Conservation (phyloP, 64 coral and sea anemone species). For the Porites australiensis region DNA sequence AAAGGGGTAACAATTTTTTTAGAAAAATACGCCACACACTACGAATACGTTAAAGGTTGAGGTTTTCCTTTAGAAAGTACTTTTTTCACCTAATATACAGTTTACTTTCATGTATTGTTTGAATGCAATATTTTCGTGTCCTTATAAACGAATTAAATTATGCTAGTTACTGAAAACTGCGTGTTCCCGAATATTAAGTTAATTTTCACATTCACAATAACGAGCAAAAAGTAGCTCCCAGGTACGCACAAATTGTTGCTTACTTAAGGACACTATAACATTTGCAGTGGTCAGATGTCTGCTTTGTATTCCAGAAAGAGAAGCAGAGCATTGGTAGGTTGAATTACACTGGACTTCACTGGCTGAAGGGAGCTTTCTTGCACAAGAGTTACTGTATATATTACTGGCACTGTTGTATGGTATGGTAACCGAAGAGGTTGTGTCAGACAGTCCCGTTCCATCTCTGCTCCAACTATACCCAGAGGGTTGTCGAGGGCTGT, state of each 20-base stretch:
- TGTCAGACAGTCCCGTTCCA: background rate
- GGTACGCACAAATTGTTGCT: background rate
- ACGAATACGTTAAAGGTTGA: too few relatives aligned
- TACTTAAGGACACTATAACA: conserved; percentile 1
- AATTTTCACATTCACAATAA: background rate
- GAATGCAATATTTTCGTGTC: too few relatives aligned
- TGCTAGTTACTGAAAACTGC: too few relatives aligned
- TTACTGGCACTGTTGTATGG: background rate
- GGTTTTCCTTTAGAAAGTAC: too few relatives aligned
- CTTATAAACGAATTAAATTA: too few relatives aligned
- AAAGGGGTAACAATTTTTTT: too few relatives aligned
- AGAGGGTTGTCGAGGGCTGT: background rate
- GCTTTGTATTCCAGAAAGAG: background rate
- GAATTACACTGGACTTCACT: background rate
- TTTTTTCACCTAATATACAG: too few relatives aligned
- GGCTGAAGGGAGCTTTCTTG: background rate
- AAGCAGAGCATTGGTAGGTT: conserved; percentile 3
- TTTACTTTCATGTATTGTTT: too few relatives aligned
- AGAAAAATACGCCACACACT: too few relatives aligned
- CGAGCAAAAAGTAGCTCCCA: background rate
- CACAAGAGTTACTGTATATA: background rate
- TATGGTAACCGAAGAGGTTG: background rate
- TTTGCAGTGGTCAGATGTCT: background rate
- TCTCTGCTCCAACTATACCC: background rate
- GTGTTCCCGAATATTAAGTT: too few relatives aligned